Evolutionary conservation across 2,113 vertebrate genomes (phyloP).

Genomic region (Nipponia nippon): DNA sequence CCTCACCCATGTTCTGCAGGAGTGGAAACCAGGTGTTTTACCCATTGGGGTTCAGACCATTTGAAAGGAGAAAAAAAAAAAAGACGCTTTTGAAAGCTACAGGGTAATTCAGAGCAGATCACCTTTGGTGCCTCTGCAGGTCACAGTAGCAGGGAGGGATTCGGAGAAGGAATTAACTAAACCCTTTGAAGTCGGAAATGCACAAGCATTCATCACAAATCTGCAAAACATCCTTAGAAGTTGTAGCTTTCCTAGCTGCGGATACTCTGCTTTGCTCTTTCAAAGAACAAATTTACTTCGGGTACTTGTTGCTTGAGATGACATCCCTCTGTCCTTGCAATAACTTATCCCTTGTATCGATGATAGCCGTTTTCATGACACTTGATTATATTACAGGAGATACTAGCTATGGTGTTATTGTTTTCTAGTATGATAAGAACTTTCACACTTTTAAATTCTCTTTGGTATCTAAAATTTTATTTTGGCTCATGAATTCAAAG

Average conservation of each 20-base stretch:
- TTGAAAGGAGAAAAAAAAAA: background rate
- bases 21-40: rapidly evolving
- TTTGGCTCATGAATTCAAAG: background rate
- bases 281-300: background rate
- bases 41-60: rapidly evolving
- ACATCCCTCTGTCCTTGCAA: background rate
- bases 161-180: too few species aligned
- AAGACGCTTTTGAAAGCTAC: background rate
- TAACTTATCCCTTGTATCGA: background rate
- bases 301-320: background rate
- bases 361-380: background rate
- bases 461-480: background rate
- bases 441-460: background rate
- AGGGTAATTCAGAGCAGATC: background rate
- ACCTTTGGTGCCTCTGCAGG: background rate
- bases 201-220: rapidly evolving
- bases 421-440: background rate
- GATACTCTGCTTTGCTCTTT: background rate
- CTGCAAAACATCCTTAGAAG: background rate
- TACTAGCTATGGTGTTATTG: background rate
- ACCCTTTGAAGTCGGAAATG: background rate
- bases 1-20: rapidly evolving
- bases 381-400: background rate
- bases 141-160: too few species aligned
- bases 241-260: background rate